Evolutionary conservation across 2,888 invertebrate species (phyloP), one percentile per base, ranked within the genome.

Genomic region (Oscheius onirici): DNA sequence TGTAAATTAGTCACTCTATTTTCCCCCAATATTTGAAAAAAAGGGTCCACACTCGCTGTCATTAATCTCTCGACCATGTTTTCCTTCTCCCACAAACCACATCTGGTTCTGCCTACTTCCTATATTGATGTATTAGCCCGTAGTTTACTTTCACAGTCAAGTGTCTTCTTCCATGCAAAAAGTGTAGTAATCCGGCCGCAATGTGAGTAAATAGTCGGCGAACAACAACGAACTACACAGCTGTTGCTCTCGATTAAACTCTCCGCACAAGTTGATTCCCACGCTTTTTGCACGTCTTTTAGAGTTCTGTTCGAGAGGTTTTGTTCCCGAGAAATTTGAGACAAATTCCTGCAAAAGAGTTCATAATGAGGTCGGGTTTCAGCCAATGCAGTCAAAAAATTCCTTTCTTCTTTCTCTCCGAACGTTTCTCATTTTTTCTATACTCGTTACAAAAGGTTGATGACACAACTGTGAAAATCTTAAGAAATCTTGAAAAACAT

Each of bases 141-240:
- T 51, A 11, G 8, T 51, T 20, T 11, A 15, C n/a, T 51, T 51
- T 22, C 17, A 17, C n/a, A 51, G 22, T 51, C 17, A 20, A 51
- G 20, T 51, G 51, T 17, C 24, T 51, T 17, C 24, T 51, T 51
- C 51, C 22, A 24, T 20, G 20, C 51, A 51, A 22, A 24, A 51
- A 51, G 22, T 51, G 22, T 51, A 20, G 51, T 51, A 51, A 51
- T 22, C 24, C 24, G 20, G 51, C 24, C 51, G 20, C 51, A 24
- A 24, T 15, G 26, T n/a, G n/a, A 26, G 20, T 26, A 20, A 20
- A 26, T 55, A 24, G 55, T 28, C 28, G n/a, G 52, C 41, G 41
- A 58, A 58, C 58, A 58, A 58, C 58, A 58, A 58, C 58, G 58
- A 58, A 58, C 40, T 40, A 58, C 41, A 26, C 57, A 57, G 57